Evolutionary conservation across 2,797 vertebrate genomes (phyloP).

Genomic region (Silurus lanzhouensis): DNA sequence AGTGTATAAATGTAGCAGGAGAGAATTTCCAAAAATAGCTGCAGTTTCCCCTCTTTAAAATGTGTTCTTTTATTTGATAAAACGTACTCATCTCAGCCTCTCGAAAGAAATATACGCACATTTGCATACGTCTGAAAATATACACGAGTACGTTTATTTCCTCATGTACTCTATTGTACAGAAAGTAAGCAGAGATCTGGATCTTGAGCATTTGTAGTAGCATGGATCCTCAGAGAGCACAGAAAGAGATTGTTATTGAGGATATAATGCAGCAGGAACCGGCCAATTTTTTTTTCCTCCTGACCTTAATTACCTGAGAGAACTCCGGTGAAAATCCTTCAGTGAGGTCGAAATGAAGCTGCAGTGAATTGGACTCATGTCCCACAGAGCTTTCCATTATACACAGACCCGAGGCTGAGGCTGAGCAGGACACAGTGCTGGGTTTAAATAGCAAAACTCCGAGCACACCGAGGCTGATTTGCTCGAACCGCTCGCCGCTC

Average conservation of each 20-base stretch:
- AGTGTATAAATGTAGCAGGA: too few relatives aligned
- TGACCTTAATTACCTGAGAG: conserved; percentile 48
- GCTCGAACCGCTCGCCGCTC: conserved; percentile 25
- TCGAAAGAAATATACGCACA: too few relatives aligned
- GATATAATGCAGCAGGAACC: conserved; percentile 24
- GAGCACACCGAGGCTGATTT: conserved; percentile 31
- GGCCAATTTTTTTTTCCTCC: conserved; percentile 27
- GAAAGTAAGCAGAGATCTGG: background rate
- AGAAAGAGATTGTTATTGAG: background rate
- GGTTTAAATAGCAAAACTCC: conserved; percentile 32
- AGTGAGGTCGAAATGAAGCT: conserved; percentile 14
- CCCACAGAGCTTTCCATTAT: conserved; percentile 27
- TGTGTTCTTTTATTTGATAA: too few relatives aligned
- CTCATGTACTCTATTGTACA: background rate
- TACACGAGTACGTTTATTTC: background rate
- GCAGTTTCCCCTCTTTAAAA: too few relatives aligned
- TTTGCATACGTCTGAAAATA: too few relatives aligned
- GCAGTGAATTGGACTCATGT: background rate
- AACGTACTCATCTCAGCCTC: too few relatives aligned
- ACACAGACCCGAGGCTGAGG: background rate
- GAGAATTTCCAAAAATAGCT: too few relatives aligned
- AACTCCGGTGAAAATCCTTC: conserved; percentile 10
- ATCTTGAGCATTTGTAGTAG: background rate
- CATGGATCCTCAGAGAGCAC: background rate
- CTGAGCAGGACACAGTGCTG: background rate